Evolutionary conservation across 2,797 vertebrate genomes (phyloP).

Genomic region (Phoeniculus purpureus): DNA sequence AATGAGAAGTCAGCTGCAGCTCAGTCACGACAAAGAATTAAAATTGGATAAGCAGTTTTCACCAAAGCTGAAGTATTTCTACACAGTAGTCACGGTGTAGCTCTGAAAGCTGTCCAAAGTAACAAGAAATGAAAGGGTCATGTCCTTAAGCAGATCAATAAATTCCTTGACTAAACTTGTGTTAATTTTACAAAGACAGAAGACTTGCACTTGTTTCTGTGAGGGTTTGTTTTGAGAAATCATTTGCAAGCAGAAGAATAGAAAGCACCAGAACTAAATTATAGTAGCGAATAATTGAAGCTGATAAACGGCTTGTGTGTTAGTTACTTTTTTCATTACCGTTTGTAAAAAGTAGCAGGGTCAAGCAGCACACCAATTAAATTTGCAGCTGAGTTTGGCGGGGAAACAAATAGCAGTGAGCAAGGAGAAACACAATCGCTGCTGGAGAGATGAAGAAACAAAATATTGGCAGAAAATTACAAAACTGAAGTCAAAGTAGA

Average conservation of each 20-base stretch:
- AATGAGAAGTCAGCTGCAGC: background rate
- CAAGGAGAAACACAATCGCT: constrained; percentile 33
- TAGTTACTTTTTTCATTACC: constrained; percentile 44
- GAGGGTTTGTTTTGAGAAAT: background rate
- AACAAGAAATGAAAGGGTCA: background rate
- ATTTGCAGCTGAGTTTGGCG: constrained; percentile 43
- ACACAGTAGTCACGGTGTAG: background rate
- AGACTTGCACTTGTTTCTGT: background rate
- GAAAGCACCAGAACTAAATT: background rate
- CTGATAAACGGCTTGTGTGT: background rate
- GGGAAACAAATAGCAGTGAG: constrained; percentile 10
- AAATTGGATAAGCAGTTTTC: background rate
- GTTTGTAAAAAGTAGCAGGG: constrained; percentile 7
- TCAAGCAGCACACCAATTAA: constrained; percentile 56
- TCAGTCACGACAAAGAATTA: background rate
- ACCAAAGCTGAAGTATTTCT: background rate
- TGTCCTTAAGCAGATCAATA: background rate
- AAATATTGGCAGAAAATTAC: constrained; percentile 55
- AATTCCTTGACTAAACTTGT: background rate
- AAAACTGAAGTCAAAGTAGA: constrained; percentile 20
- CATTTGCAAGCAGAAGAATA: background rate
- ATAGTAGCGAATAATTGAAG: background rate
- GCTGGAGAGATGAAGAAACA: background rate
- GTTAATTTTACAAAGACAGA: background rate
- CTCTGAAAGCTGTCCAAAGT: background rate